Base-by-base conservation (phyloP, 1,140 invertebrate species). In the Heliothis subflexa region DNA sequence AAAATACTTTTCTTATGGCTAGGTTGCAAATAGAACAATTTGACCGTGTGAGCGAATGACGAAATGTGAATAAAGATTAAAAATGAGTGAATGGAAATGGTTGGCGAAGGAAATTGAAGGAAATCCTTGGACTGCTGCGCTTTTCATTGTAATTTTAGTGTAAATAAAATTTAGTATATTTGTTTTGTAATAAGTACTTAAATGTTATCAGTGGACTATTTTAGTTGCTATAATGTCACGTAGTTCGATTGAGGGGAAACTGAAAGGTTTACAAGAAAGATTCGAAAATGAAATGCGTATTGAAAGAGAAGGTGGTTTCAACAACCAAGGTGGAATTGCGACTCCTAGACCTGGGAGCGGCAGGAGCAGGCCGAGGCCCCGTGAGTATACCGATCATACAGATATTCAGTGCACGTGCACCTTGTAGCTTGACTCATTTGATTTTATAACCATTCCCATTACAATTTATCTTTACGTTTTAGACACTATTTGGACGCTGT, bases 241-340 rank as follows among this genome's bases (percentile, higher is more conserved):
- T 87, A 92, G 86, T 86, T 89, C 92, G 82, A 91, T 94, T 81
- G 93, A 93, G 79, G 92, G 90, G 68, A 92, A 88, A 85, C 74
- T 94, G 75, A 92, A 90, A 85, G 91, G 87, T 80, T 92, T 94
- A 85, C 87, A 94, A 86, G 92, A 93, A 83, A 90, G 91, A 59
- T 86, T 94, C 68, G 86, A 93, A 89, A 93, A 92, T 90, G 92
- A 93, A 91, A 87, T 92, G 89, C 91, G 93, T 91, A 88, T 89
- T 86, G 87, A 87, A 83, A 88, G 88, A 88, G 91, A 90, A 82
- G 89, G 89, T 86, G 84, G 87, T 87, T 88, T 92, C 78, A 89
- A 90, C 86, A 92, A 86, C 81, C 91, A 88, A 89, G 90, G 89
- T 86, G 89, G 89, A 83, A 86, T 91, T 79, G 88, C 86, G 66